Evolutionary conservation across 2,888 invertebrate genomes (phyloP).

Genomic region (Acrobasis consociella): DNA sequence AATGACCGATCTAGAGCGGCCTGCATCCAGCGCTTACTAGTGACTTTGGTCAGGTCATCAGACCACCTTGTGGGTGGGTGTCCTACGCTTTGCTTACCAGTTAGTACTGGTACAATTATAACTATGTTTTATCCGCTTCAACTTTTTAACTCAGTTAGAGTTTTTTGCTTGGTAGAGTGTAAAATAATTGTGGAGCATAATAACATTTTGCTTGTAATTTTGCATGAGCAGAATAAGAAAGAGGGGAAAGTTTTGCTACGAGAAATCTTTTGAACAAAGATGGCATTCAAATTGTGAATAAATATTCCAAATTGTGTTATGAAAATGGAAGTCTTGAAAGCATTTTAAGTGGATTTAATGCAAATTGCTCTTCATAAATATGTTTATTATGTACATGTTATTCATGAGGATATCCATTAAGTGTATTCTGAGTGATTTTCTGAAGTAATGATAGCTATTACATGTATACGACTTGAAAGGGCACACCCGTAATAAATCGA

Average conservation of each 20-base stretch:
- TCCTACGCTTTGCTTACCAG: too few species aligned
- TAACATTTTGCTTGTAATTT: slow-evolving; percentile 12
- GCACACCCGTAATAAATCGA: too few species aligned
- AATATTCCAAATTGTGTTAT: slow-evolving; percentile 4
- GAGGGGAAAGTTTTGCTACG: slow-evolving; percentile 12
- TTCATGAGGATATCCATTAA: too few species aligned
- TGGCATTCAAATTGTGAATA: slow-evolving; percentile 11
- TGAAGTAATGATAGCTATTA: too few species aligned
- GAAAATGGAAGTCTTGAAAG: background rate
- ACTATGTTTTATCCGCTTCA: background rate
- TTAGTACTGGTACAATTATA: too few species aligned
- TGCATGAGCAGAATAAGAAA: slow-evolving; percentile 17
- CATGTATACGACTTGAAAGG: too few species aligned
- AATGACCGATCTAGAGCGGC: too few species aligned
- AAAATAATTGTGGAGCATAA: slow-evolving; percentile 9
- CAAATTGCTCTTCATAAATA: background rate
- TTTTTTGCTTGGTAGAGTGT: slow-evolving; percentile 7
- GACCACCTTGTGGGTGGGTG: too few species aligned
- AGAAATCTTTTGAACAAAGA: slow-evolving; percentile 3
- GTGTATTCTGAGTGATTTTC: too few species aligned
- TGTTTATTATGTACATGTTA: too few species aligned
- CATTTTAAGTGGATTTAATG: background rate
- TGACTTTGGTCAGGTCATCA: too few species aligned
- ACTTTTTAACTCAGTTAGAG: background rate
- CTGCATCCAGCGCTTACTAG: too few species aligned